phyloP scores from a whole-genome alignment of 2,113 vertebrate genomes.

The Thunnus maccoyii region DNA sequence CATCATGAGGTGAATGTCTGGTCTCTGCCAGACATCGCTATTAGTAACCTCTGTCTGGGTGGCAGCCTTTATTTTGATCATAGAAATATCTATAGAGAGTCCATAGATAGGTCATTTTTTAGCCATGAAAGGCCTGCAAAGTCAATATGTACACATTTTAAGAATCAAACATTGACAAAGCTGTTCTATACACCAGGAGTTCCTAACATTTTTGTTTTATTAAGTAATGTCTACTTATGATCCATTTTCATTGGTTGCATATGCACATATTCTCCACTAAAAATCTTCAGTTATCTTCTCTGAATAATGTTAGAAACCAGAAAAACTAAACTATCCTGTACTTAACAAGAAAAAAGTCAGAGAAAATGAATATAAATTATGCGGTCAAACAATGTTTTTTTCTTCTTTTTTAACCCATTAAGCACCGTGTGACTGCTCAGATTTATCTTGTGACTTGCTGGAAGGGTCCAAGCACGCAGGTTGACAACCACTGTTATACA shows the following conservation, averaged over 20 bases:
- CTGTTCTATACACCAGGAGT: not conserved
- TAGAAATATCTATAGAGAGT: not conserved
- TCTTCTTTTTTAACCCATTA: not conserved
- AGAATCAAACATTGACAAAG: not conserved
- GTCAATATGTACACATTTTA: not conserved
- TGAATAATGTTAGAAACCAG: too few relatives aligned
- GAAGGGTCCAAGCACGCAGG: too few relatives aligned
- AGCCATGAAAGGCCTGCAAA: not conserved
- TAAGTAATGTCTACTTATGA: not conserved
- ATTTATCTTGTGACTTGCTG: not conserved
- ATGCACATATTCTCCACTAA: not conserved
- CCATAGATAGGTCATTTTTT: not conserved
- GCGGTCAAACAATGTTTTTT: not conserved
- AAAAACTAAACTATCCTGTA: not conserved
- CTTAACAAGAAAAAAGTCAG: not conserved
- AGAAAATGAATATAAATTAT: not conserved
- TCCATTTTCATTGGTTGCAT: not conserved
- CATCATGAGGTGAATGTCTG: constrained; percentile 44
- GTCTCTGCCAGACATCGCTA: constrained; percentile 20
- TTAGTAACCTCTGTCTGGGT: constrained; percentile 39
- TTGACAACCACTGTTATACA: not conserved
- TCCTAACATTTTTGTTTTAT: not conserved
- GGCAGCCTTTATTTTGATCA: not conserved
- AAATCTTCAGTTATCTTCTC: too few relatives aligned
- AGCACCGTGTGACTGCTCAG: not conserved